Conservation (phyloP, 2,113 vertebrate species). For the Brachionichthys hirsutus region DNA sequence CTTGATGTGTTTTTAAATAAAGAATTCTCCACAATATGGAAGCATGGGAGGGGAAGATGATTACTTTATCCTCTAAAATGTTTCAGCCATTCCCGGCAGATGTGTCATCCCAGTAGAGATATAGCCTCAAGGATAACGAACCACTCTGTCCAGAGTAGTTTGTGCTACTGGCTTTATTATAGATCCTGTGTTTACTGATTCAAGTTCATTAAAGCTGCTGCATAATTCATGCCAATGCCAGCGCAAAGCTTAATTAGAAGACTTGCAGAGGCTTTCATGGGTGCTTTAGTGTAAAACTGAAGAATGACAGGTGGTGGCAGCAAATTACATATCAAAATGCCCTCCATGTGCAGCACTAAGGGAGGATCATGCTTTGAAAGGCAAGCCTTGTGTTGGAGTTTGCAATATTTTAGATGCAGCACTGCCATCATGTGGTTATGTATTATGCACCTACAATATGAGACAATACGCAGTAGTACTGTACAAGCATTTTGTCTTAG, state of each 20-base stretch:
- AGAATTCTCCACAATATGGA: slow-evolving; percentile 51
- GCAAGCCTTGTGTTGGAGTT: background rate
- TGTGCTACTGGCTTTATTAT: slow-evolving; percentile 62
- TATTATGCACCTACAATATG: slow-evolving; percentile 6
- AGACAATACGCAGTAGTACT: background rate
- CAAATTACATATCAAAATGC: slow-evolving; percentile 33
- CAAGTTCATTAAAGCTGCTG: slow-evolving; percentile 61
- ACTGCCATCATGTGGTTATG: slow-evolving; percentile 73
- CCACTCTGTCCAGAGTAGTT: slow-evolving; percentile 41
- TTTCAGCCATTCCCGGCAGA: slow-evolving; percentile 27
- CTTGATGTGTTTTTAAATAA: slow-evolving; percentile 47
- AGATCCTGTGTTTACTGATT: slow-evolving; percentile 68
- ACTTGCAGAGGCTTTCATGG: slow-evolving; percentile 39
- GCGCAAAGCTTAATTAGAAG: slow-evolving; percentile 45
- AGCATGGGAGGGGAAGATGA: slow-evolving; percentile 28
- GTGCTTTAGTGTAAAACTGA: slow-evolving; percentile 40
- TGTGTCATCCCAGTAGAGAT: slow-evolving; percentile 23
- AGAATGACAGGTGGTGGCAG: slow-evolving; percentile 32
- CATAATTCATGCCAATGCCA: slow-evolving; percentile 61
- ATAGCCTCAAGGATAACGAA: slow-evolving; percentile 58
- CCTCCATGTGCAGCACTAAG: slow-evolving; percentile 13
- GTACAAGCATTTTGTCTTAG: background rate
- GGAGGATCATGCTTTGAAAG: slow-evolving; percentile 1
- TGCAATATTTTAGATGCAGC: slow-evolving; percentile 38
- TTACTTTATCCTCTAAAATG: slow-evolving; percentile 38